Evolutionary conservation across 2,113 vertebrate species (phyloP).

Genomic region (Tragelaphus scriptus): DNA sequence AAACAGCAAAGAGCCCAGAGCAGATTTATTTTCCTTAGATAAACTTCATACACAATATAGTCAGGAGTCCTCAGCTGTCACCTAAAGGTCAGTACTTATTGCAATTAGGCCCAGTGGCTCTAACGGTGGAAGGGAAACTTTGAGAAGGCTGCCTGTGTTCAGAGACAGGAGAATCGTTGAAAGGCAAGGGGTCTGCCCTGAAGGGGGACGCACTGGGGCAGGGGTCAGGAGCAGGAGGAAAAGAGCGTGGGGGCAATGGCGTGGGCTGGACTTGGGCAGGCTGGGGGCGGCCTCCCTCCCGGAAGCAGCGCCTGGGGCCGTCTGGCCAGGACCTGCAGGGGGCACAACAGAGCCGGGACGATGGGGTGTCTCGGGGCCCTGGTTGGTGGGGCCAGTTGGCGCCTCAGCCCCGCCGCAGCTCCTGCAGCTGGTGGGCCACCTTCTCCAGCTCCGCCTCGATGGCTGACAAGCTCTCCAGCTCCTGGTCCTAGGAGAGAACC

Average conservation of each 20-base stretch:
- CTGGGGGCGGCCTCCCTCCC: slow-evolving; percentile 26
- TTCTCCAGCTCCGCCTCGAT: slow-evolving; percentile 95
- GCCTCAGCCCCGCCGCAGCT: slow-evolving; percentile 82
- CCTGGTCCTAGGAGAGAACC: slow-evolving; percentile 85
- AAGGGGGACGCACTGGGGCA: neutral
- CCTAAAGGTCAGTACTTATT: slow-evolving; percentile 80
- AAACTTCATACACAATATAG: slow-evolving; percentile 77
- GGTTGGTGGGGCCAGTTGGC: rapidly evolving
- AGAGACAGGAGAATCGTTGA: slow-evolving; percentile 3
- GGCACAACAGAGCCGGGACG: slow-evolving; percentile 10
- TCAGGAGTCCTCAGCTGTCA: slow-evolving; percentile 77
- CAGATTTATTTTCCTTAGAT: slow-evolving; percentile 82
- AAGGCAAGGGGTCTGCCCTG: neutral
- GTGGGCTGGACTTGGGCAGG: neutral
- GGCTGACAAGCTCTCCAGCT: slow-evolving; percentile 92
- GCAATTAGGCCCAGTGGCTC: slow-evolving; percentile 75
- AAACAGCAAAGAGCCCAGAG: slow-evolving; percentile 68
- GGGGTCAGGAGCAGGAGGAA: neutral
- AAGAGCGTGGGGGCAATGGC: neutral
- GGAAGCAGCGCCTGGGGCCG: neutral
- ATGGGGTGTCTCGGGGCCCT: neutral
- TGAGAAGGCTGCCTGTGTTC: slow-evolving; percentile 77
- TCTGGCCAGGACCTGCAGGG: slow-evolving; percentile 9
- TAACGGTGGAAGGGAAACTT: slow-evolving; percentile 69
- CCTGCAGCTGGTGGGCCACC: slow-evolving; percentile 91